phyloP scores from a whole-genome alignment of 2,797 vertebrate species.

The Myotis daubentonii region DNA sequence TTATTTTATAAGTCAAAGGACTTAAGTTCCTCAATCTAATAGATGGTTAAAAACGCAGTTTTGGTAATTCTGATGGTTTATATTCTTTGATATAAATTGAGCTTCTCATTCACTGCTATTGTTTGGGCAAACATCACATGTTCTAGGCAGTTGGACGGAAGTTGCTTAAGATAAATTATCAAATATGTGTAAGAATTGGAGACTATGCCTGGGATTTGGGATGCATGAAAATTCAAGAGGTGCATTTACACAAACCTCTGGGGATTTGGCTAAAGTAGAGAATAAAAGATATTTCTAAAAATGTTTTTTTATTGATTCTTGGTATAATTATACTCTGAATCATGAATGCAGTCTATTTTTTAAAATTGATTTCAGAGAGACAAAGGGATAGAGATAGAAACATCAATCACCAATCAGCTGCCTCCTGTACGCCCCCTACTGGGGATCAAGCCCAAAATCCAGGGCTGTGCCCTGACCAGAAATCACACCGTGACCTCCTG shows the following conservation, averaged over 20 bases:
- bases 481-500: no score
- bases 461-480: no score
- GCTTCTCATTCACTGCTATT: neutral
- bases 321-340: constrained; percentile 18
- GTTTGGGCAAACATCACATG: neutral
- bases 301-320: constrained; percentile 54
- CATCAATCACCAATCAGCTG: no score
- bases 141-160: neutral
- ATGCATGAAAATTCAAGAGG: constrained; percentile 76
- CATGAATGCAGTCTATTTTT: neutral
- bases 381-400: no score
- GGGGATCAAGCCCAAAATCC: no score
- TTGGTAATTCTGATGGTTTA: neutral
- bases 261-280: constrained; percentile 61
- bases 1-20: neutral
- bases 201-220: constrained; percentile 51
- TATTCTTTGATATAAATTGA: neutral
- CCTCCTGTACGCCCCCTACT: no score
- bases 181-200: neutral
- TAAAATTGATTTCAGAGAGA: neutral
- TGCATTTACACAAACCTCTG: constrained; percentile 62
- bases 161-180: neutral
- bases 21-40: neutral
- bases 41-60: neutral
- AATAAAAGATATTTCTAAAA: neutral